These are phyloP conservation scores for Gambelia wislizenii DNA, from an alignment of 2,797 vertebrate genomes.

Conservation along the genomic window DNA sequence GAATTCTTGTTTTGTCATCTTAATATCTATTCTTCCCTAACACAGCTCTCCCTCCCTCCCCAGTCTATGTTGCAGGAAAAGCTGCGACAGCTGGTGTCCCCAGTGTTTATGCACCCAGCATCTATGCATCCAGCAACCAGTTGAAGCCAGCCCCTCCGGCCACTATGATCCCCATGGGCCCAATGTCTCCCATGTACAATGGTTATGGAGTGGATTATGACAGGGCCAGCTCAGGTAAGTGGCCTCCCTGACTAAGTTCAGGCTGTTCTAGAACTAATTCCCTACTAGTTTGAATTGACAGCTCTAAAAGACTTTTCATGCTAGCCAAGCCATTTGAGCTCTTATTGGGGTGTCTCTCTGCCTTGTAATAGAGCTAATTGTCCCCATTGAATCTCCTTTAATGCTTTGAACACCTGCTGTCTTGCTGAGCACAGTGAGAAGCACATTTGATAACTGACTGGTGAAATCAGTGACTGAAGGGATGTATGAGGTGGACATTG, in stretches of 20 bases:
- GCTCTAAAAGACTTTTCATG: not conserved
- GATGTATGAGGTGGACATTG: not conserved
- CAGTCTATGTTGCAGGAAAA: constrained; percentile 93
- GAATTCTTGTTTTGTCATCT: not conserved
- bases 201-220: constrained; percentile 85
- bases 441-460: not conserved
- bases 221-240: constrained; percentile 85
- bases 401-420: not conserved
- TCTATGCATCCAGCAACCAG: constrained; percentile 84
- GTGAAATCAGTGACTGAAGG: not conserved
- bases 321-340: not conserved
- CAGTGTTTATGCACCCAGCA: constrained; percentile 82
- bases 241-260: not conserved
- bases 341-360: not conserved
- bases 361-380: not conserved
- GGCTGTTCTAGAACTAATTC: not conserved
- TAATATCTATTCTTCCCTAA: too few species aligned
- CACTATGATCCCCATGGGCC: constrained; percentile 63
- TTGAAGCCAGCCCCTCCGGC: constrained; percentile 78
- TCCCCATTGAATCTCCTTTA: too few species aligned
- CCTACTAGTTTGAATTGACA: not conserved
- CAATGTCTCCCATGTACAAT: constrained; percentile 71
- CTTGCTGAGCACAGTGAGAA: not conserved
- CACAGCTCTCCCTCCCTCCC: not conserved
- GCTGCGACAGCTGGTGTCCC: constrained; percentile 85